Evolutionary conservation across 2,113 vertebrate genomes (phyloP).

Genomic region (Megaleporinus macrocephalus): DNA sequence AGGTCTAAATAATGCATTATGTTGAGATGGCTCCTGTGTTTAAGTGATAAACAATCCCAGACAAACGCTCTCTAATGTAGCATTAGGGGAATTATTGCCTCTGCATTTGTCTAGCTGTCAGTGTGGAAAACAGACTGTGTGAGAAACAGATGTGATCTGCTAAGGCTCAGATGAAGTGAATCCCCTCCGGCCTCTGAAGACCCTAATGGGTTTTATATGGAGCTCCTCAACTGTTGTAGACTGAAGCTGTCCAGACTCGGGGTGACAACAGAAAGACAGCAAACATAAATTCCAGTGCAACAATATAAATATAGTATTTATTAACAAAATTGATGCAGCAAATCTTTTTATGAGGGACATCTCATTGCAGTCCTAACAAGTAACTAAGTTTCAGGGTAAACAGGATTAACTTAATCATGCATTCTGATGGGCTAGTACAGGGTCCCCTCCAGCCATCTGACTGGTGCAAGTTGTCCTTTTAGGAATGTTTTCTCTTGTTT

Average conservation of each 20-base stretch:
- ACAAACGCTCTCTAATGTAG: constrained; percentile 46
- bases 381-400: not conserved
- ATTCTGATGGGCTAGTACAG: too few relatives aligned
- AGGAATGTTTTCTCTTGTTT: too few relatives aligned
- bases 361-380: not conserved
- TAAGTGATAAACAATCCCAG: constrained; percentile 61
- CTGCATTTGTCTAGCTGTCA: constrained; percentile 43
- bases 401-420: too few relatives aligned
- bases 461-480: too few relatives aligned
- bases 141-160: constrained; percentile 40
- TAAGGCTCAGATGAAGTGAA: constrained; percentile 27
- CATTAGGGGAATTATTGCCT: constrained; percentile 51
- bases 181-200: constrained; percentile 18
- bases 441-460: not conserved
- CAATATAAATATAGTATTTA: not conserved
- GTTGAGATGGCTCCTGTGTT: constrained; percentile 54
- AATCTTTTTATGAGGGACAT: not conserved
- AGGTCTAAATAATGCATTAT: constrained; percentile 50
- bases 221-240: constrained; percentile 34
- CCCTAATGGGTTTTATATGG: constrained; percentile 40
- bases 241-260: constrained; percentile 16
- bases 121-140: constrained; percentile 35
- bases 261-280: constrained; percentile 29
- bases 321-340: not conserved
- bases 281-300: constrained; percentile 18